Base-by-base conservation (phyloP, 1,140 invertebrate species). In the Sinonovacula constricta region DNA sequence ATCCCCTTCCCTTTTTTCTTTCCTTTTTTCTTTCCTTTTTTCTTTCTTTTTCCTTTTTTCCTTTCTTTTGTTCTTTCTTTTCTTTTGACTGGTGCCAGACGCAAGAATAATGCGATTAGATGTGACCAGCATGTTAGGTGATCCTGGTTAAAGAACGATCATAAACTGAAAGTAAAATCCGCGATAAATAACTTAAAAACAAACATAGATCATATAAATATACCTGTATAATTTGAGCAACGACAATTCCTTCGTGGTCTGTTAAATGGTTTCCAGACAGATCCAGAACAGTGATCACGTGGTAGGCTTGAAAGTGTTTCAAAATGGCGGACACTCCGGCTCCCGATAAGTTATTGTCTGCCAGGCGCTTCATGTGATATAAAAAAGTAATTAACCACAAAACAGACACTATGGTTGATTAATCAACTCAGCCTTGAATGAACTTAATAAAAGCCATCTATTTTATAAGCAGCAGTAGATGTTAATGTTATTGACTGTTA, bases 191-290 rank as follows among this genome's bases (percentile, higher is more conserved):
- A n/a, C n/a, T n/a, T n/a, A n/a, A n/a, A n/a, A n/a, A n/a, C n/a
- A n/a, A n/a, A n/a, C n/a, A n/a, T n/a, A n/a, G n/a, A n/a, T n/a
- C n/a, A n/a, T n/a, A n/a, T n/a, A 15, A 30, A 60, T 31, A 24
- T 59, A 76, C 72, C 63, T 67, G 66, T 12, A 66, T 67, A 5
- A 76, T 76, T n/a, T 56, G 30, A 30, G 72, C 62, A 18, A 76
- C 72, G 0, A 67, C 33, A 1, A 59, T 28, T 28, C 72, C 72
- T 28, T 76, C 63, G 7, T 31, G 22, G 18, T 76, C 72, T 1
- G 72, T 59, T 1, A 76, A 53, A 36, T 28, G 36, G 36, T 76
- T 76, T 24, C 72, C 72, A 3, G 72, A 76, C 15, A 76, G 66
- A 56, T 76, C 72, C n/a, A 76, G 53, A 12, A 65, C 62, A 0